Conservation (phyloP, 2,888 invertebrate genomes). For the Protula sp. region DNA sequence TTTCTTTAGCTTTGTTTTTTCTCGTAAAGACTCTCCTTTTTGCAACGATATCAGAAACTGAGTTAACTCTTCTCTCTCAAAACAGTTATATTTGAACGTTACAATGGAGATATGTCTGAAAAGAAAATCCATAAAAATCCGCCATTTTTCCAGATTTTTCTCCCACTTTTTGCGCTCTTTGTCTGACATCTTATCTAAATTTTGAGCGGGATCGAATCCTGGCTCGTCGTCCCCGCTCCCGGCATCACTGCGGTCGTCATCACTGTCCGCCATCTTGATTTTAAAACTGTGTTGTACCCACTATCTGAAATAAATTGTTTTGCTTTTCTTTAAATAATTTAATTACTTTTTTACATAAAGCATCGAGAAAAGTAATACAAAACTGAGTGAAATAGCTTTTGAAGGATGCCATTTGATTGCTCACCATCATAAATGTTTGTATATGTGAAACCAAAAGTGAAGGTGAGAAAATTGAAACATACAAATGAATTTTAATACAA, state of each 20-base stretch:
- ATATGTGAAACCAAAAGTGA: no score
- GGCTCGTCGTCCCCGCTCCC: slow-evolving; percentile 7
- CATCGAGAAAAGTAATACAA: no score
- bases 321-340: no score
- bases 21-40: slow-evolving; percentile 16
- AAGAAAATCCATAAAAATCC: slow-evolving; percentile 24
- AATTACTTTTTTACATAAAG: no score
- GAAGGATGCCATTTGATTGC: no score
- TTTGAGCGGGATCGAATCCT: slow-evolving; percentile 7
- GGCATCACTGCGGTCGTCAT: slow-evolving; percentile 8
- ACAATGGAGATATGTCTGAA: slow-evolving; percentile 24
- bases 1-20: slow-evolving; percentile 21
- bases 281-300: no score
- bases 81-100: slow-evolving; percentile 24
- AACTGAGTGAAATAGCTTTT: no score
- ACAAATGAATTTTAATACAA: no score
- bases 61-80: slow-evolving; percentile 20
- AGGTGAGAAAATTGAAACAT: no score
- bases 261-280: slow-evolving; percentile 16
- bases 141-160: slow-evolving; percentile 21
- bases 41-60: slow-evolving; percentile 20
- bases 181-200: slow-evolving; percentile 15
- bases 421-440: no score
- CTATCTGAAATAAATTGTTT: no score
- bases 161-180: slow-evolving; percentile 22